Percentiles rank a stretch among this genome's conserved stretches.
These are phyloP conservation scores for Spongilla lacustris DNA, from an alignment of 37 sponge, comb jelly and placozoan genomes.

Conservation along the genomic window DNA sequence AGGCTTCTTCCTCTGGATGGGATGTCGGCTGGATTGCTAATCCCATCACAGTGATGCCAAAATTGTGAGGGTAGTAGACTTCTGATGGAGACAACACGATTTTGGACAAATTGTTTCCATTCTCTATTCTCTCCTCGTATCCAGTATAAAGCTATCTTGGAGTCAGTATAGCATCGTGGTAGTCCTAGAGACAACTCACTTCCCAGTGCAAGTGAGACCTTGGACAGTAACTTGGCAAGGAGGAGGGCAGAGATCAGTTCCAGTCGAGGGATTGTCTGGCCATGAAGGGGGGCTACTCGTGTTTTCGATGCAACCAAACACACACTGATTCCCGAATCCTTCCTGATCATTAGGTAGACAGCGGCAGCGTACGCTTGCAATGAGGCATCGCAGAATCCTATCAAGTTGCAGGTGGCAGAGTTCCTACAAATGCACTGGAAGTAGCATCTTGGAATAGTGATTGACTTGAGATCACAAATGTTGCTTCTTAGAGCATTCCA, in stretches of 20 bases:
- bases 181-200: not conserved
- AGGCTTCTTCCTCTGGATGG: conserved; percentile 28
- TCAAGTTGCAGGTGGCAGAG: not conserved
- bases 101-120: conserved; percentile 37
- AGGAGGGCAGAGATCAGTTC: conserved; percentile 42
- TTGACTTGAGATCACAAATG: not conserved
- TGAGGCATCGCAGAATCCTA: conserved; percentile 48
- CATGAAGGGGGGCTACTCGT: conserved; percentile 16
- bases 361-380: conserved; percentile 27
- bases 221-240: not conserved
- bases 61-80: not conserved
- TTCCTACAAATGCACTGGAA: not conserved
- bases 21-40: conserved; percentile 37
- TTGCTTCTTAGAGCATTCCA: not conserved
- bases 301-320: conserved; percentile 36
- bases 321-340: not conserved
- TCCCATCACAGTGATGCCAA: conserved; percentile 16
- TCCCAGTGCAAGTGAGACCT: not conserved
- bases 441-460: conserved; percentile 19
- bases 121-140: conserved; percentile 6
- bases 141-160: too few species aligned
- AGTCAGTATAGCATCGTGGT: conserved; percentile 19
- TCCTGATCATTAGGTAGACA: conserved; percentile 7
- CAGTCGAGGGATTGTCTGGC: conserved; percentile 31
- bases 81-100: conserved; percentile 22